Percentiles rank a stretch among this genome's conserved stretches.
These are phyloP conservation scores for Galendromus occidentalis DNA, from an alignment of 1,140 invertebrate species.

Conservation along the genomic window DNA sequence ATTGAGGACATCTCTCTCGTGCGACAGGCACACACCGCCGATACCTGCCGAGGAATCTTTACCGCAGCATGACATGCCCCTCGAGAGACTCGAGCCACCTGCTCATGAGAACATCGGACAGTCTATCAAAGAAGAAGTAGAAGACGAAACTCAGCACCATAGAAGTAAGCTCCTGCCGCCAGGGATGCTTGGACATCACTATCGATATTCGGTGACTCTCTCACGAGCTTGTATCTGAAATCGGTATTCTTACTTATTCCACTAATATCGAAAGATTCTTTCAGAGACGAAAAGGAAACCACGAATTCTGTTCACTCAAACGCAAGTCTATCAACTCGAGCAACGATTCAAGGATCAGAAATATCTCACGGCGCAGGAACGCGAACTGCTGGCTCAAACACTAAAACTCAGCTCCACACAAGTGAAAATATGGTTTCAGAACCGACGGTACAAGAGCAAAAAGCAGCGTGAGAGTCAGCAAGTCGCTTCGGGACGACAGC, in stretches of 20 bases:
- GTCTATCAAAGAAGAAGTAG: neutral
- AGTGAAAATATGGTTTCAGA: conserved; percentile 32
- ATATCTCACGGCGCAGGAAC: conserved; percentile 37
- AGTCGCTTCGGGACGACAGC: neutral
- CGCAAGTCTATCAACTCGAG: conserved; percentile 35
- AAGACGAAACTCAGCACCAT: neutral
- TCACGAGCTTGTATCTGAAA: no score
- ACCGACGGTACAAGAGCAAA: conserved; percentile 35
- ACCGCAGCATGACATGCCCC: neutral
- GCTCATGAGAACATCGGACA: neutral
- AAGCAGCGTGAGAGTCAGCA: conserved; percentile 19
- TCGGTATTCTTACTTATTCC: no score
- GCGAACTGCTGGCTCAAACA: conserved; percentile 34
- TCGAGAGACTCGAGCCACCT: neutral
- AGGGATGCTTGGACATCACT: neutral
- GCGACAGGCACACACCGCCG: no score
- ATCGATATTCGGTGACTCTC: neutral
- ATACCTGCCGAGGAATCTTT: neutral
- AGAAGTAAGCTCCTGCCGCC: neutral
- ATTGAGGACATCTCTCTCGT: no score
- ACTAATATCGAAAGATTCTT: no score
- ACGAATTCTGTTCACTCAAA: conserved; percentile 35
- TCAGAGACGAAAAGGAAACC: conserved; percentile 26
- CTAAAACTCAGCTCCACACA: conserved; percentile 23
- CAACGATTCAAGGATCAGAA: conserved; percentile 34